Evolutionary conservation across 2,797 vertebrate genomes (phyloP).

Genomic region (Toxotes lorentzi): DNA sequence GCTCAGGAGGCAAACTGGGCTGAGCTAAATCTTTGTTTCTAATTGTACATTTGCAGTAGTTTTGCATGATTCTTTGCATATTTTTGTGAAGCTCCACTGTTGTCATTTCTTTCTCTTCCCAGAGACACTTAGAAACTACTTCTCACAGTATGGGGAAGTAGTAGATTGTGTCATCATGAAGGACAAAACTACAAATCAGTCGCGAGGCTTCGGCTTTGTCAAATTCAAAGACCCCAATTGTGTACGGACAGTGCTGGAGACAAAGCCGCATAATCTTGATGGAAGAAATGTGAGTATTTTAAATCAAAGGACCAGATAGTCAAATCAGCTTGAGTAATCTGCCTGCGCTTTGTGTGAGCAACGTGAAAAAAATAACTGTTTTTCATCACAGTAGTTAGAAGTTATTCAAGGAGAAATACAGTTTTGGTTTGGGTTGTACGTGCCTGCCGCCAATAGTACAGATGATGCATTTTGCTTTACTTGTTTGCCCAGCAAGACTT

Average conservation of each 20-base stretch:
- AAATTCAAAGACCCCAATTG: constrained; percentile 99
- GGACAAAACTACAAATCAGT: constrained; percentile 99
- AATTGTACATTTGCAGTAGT: constrained; percentile 18
- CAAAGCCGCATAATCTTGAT: constrained; percentile 97
- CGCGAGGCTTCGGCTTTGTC: constrained; percentile 99
- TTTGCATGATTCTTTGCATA: constrained; percentile 20
- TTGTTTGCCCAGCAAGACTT: constrained; percentile 52
- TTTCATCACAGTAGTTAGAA: constrained; percentile 49
- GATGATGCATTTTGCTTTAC: constrained; percentile 10
- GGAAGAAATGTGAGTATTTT: constrained; percentile 96
- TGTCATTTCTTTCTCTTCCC: constrained; percentile 70
- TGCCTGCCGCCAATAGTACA: constrained; percentile 43
- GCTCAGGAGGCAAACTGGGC: constrained; percentile 28
- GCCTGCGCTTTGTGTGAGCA: constrained; percentile 21
- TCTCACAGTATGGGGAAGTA: constrained; percentile 99
- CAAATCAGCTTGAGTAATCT: constrained; percentile 53
- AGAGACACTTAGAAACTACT: constrained; percentile 99
- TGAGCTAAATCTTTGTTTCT: constrained; percentile 19
- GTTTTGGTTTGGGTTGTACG: constrained; percentile 32
- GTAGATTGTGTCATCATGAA: constrained; percentile 99
- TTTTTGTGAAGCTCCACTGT: constrained; percentile 16
- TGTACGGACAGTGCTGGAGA: constrained; percentile 97
- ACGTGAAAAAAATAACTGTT: constrained; percentile 35
- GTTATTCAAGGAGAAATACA: constrained; percentile 48
- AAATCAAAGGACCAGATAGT: constrained; percentile 53